A percentile compares a stretch with the other conserved stretches of the same genome.
Conservation (phyloP, 2,113 vertebrate genomes). For the Oceanites oceanicus region DNA sequence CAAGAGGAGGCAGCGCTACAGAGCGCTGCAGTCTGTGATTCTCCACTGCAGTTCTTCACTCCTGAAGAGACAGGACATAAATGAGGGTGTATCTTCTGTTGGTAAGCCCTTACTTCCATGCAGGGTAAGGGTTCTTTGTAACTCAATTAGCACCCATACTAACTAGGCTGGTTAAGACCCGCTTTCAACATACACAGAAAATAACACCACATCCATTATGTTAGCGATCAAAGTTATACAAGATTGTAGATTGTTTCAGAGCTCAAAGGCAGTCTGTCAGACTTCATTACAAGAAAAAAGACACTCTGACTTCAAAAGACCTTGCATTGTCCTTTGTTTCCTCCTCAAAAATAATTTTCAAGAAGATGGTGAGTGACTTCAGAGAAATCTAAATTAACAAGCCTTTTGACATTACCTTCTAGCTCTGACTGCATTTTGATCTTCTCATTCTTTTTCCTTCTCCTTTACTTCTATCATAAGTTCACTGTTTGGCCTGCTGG, state of each 20-base stretch:
- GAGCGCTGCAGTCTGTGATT: rapidly evolving
- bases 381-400: slow-evolving; percentile 25
- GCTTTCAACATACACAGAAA: slow-evolving; percentile 44
- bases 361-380: neutral
- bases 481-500: neutral
- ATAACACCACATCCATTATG: slow-evolving; percentile 48
- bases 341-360: slow-evolving; percentile 26
- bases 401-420: neutral
- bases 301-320: slow-evolving; percentile 45
- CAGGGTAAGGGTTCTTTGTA: neutral
- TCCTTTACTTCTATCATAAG: neutral
- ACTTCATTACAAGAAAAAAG: slow-evolving; percentile 39
- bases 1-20: neutral
- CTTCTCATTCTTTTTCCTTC: neutral
- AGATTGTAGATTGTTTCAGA: slow-evolving; percentile 44
- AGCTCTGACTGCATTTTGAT: neutral
- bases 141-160: slow-evolving; percentile 46
- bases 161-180: slow-evolving; percentile 40
- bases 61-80: neutral
- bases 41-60: neutral
- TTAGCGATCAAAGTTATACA: slow-evolving; percentile 58
- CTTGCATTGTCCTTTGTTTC: neutral
- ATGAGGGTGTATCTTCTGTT: neutral
- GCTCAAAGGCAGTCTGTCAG: slow-evolving; percentile 56
- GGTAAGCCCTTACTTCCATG: neutral